Evolutionary conservation across 1,140 invertebrate genomes (phyloP), one percentile per base, ranked within the genome.

Genomic region (Anthonomus grandis): DNA sequence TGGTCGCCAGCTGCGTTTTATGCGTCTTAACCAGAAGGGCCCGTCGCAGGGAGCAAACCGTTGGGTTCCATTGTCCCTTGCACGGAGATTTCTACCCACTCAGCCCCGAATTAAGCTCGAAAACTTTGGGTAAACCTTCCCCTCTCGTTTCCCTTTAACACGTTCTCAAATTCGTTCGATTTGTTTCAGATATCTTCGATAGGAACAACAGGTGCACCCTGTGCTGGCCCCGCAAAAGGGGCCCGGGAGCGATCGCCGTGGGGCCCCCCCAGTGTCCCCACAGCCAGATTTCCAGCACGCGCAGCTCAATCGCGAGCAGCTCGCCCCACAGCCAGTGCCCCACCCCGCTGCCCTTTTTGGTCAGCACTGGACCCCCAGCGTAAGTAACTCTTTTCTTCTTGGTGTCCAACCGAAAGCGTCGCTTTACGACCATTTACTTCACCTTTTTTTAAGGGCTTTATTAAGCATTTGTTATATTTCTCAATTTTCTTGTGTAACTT

Each of bases 71-170:
- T 71, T 89, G 86, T 72, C 86, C 86, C 12, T 77, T 89, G 17
- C 86, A 89, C 63, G 86, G 86, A 0, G 86, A 87, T 71, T 89
- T 89, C 71, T 89, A 86, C 66, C 86, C 86, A 2, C 66, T 85
- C 12, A 85, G 83, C 71, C 83, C 84, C 13, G 78, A 83, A 19
- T 78, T 76, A 46, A 78, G 72, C 56, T 69, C 71, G 48, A 71
- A 63, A 67, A 72, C 68, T 42, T 55, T 72, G 59, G 70, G 71
- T 73, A 57, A n/a, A n/a, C n/a, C n/a, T n/a, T n/a, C n/a, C n/a
- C n/a, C n/a, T n/a, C n/a, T n/a, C n/a, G 2, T 34, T 13, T 10
- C 1, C 1, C 13, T 34, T 10, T 13, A 10, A 41, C 17, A 10
- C n/a, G n/a, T 18, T 41, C 12, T 12, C 15, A 34, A 48, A 4